These are phyloP conservation scores for Drosophila melanosoma DNA, from an alignment of 2,888 invertebrate species.

Conservation along the genomic window DNA sequence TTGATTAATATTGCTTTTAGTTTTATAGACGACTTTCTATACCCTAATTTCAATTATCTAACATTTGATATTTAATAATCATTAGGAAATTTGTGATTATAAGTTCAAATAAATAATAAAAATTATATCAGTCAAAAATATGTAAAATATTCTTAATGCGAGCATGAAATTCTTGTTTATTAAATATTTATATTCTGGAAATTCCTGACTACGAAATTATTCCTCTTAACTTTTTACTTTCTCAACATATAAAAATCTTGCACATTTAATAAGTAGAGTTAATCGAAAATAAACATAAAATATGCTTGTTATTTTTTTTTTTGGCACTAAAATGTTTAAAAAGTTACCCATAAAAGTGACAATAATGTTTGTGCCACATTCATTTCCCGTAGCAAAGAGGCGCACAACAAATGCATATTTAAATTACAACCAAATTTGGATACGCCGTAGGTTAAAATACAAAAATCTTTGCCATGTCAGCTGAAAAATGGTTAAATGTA, in stretches of 20 bases:
- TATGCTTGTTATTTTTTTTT: not conserved
- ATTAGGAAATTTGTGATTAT: not conserved
- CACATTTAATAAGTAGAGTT: too few species aligned
- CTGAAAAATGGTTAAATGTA: conserved; percentile 51
- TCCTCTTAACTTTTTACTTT: not conserved
- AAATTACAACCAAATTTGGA: conserved; percentile 64
- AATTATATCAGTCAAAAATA: not conserved
- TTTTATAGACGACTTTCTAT: not conserved
- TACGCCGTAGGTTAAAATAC: conserved; percentile 46
- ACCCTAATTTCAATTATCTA: not conserved
- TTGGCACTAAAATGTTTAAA: conserved; percentile 10
- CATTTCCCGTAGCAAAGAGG: conserved; percentile 4
- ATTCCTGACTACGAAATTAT: accelerated
- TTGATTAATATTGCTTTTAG: not conserved
- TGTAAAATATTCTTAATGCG: not conserved
- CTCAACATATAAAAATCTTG: not conserved
- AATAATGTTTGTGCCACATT: conserved; percentile 23
- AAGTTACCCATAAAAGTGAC: conserved; percentile 23
- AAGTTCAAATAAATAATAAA: not conserved
- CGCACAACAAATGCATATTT: conserved; percentile 67
- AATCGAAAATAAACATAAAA: not conserved
- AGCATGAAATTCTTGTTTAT: not conserved
- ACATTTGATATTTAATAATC: not conserved
- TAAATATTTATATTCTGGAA: too few species aligned
- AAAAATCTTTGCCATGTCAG: conserved; percentile 54